Conservation (phyloP, 1,140 invertebrate genomes). For the Magallana gigas region DNA sequence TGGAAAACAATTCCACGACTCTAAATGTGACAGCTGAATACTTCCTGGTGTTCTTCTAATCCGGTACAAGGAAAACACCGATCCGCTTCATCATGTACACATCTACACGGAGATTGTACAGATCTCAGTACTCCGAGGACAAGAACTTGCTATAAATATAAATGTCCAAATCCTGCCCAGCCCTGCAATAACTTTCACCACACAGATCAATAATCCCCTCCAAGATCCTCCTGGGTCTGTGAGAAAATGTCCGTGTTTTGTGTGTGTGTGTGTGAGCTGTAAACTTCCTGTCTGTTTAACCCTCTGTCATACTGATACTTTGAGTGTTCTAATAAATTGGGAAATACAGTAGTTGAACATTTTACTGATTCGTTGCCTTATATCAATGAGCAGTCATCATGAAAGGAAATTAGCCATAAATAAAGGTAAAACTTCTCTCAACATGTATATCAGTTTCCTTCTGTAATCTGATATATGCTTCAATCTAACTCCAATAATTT, state of each 20-base stretch:
- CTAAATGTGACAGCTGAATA: neutral
- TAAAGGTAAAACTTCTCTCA: neutral
- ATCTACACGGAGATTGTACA: neutral
- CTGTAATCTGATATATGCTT: neutral
- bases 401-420: neutral
- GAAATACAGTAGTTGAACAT: neutral
- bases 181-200: neutral
- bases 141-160: slow-evolving; percentile 15
- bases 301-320: neutral
- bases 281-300: slow-evolving; percentile 6
- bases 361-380: too few relatives aligned
- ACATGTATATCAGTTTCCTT: neutral
- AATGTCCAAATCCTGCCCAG: neutral
- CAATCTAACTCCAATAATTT: too few relatives aligned
- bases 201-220: neutral
- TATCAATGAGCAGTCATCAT: neutral
- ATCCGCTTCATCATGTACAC: neutral
- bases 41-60: slow-evolving; percentile 9
- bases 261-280: neutral
- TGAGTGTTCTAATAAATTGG: neutral
- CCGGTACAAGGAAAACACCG: neutral
- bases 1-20: neutral
- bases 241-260: slow-evolving; percentile 6
- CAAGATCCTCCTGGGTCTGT: neutral
- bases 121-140: too few relatives aligned